Evolutionary conservation across 2,113 vertebrate genomes (phyloP).

Genomic region (Chaenogobius annularis): DNA sequence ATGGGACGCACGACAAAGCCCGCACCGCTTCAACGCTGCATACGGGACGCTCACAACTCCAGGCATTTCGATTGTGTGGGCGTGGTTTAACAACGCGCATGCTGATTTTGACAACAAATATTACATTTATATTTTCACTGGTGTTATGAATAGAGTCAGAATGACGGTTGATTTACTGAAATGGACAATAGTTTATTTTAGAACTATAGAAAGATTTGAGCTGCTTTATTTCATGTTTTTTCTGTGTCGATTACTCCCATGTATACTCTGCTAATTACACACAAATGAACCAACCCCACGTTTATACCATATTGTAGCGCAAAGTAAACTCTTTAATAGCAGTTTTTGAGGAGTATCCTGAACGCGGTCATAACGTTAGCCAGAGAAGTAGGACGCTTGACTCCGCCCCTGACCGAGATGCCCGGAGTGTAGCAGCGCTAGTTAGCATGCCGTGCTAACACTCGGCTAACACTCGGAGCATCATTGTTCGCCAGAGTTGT

Average conservation of each 20-base stretch:
- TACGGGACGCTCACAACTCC: conserved; percentile 9
- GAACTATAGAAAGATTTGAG: not conserved
- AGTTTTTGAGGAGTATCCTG: not conserved
- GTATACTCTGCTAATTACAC: not conserved
- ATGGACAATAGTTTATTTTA: not conserved
- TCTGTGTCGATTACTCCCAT: too few relatives aligned
- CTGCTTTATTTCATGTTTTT: not conserved
- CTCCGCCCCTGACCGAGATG: not conserved
- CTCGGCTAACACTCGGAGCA: conserved; percentile 62
- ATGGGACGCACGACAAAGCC: conserved; percentile 65
- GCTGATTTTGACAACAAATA: not conserved
- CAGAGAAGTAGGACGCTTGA: not conserved
- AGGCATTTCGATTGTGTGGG: not conserved
- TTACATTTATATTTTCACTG: not conserved
- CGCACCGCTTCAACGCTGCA: conserved; percentile 47
- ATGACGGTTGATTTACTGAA: not conserved
- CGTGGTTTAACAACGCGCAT: not conserved
- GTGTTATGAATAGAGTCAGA: not conserved
- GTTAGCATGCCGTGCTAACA: conserved; percentile 54
- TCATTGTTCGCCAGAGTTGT: conserved; percentile 78
- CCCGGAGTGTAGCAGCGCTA: conserved; percentile 19
- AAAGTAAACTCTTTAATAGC: not conserved
- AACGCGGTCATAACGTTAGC: not conserved
- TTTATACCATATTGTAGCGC: not conserved
- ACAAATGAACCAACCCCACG: not conserved